Evolutionary conservation across 2,888 invertebrate species (phyloP), one percentile per base, ranked within the genome.

Genomic region (Acanthosepion pharaonis): DNA sequence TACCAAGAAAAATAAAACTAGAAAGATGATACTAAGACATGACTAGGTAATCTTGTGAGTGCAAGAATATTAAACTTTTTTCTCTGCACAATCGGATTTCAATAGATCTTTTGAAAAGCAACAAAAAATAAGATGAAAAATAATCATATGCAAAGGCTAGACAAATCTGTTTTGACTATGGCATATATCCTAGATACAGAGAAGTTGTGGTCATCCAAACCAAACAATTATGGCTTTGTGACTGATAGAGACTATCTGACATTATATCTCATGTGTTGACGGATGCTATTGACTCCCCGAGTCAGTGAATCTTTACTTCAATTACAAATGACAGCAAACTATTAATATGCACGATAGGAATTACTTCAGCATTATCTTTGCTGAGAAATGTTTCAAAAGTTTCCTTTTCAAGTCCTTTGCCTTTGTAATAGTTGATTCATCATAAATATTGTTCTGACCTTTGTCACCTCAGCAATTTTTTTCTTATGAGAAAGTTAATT

Each of bases 211-310:
- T 78, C 78, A n/a, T 78, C 78, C 5, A 78, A n/a, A n/a, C 78
- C 78, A 78, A 15, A 78, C 18, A 78, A 78, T 78, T 78, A 78
- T 78, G n/a, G 78, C n/a, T 78, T 78, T 78, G 78, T 33, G 15
- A 78, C 78, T 78, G 78, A 78, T 78, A n/a, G 78, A n/a, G n/a
- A 78, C 78, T 78, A 78, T 78, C 78, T 78, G 78, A 78, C n/a
- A 78, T 78, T 78, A 78, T 78, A n/a, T 78, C n/a, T 78, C n/a
- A 78, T 78, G 78, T 78, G 78, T 78, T 78, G 78, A 78, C 78
- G 78, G n/a, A 78, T 33, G 78, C 78, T 78, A 78, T 78, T 78
- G 78, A 78, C 78, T 78, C 78, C n/a, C 33, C 4, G 78, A 78
- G 78, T 33, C 78, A 33, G 78, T n/a, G 78, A 78, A 33, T 78